These are phyloP conservation scores for Eucriotettix oculatus DNA, from an alignment of 2,888 invertebrate genomes.

Conservation along the genomic window DNA sequence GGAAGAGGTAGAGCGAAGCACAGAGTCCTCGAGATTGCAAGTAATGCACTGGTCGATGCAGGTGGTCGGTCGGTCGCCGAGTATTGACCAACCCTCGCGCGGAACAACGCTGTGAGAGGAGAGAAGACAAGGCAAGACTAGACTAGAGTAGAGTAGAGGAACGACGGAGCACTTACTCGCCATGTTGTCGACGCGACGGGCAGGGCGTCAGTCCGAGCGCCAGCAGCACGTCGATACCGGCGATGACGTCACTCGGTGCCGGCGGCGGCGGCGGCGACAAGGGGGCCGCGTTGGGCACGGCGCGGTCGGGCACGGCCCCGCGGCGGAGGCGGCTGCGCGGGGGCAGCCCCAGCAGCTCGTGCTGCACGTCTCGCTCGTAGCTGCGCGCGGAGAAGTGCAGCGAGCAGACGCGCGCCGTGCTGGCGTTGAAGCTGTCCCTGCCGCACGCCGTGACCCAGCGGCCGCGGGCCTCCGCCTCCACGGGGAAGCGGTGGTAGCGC, in stretches of 20 bases:
- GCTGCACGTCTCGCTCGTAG: slow-evolving; percentile 38
- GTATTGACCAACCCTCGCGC: too few relatives aligned
- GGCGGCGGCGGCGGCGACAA: not conserved
- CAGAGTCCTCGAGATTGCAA: too few relatives aligned
- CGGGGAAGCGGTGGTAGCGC: slow-evolving; percentile 39
- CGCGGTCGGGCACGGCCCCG: slow-evolving; percentile 31
- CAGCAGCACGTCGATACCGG: slow-evolving; percentile 31
- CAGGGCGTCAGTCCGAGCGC: slow-evolving; percentile 37
- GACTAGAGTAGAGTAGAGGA: too few relatives aligned
- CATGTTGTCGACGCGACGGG: not conserved
- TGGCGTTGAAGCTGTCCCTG: slow-evolving; percentile 33
- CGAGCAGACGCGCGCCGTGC: slow-evolving; percentile 37
- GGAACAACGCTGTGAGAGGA: too few relatives aligned
- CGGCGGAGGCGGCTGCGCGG: slow-evolving; percentile 32
- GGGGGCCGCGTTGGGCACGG: slow-evolving; percentile 19
- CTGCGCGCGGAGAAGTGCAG: slow-evolving; percentile 32
- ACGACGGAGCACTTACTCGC: too few relatives aligned
- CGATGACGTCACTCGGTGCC: slow-evolving; percentile 5
- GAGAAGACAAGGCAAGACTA: too few relatives aligned
- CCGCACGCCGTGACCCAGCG: slow-evolving; percentile 37
- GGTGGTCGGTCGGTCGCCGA: too few relatives aligned
- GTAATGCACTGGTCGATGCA: too few relatives aligned
- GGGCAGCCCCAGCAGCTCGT: slow-evolving; percentile 34
- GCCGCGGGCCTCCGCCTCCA: slow-evolving; percentile 32
- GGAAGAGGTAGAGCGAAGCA: too few relatives aligned